phyloP scores from a whole-genome alignment of 2,888 invertebrate genomes.

The Patella pellucida region DNA sequence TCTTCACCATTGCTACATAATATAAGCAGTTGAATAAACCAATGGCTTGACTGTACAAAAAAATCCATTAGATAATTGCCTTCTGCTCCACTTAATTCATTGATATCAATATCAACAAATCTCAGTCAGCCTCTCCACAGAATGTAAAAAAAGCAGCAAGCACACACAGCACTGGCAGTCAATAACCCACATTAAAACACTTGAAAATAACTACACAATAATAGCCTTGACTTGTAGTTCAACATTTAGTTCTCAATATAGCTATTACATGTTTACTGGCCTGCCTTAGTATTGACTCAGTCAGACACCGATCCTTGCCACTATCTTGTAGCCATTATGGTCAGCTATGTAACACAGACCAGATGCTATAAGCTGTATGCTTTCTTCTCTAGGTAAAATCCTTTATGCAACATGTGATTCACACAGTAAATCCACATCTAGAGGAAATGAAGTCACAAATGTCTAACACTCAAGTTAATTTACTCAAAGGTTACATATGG shows the following conservation, averaged over 20 bases:
- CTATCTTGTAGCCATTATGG: not conserved
- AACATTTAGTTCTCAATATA: not conserved
- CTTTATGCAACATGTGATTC: slow-evolving; percentile 9
- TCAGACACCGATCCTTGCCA: not conserved
- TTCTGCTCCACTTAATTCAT: slow-evolving; percentile 4
- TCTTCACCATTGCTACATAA: too few relatives aligned
- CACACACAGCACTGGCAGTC: not conserved
- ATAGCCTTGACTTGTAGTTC: slow-evolving; percentile 9
- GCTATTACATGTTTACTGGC: slow-evolving; percentile 11
- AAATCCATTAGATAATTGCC: slow-evolving; percentile 10
- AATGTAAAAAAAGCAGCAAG: not conserved
- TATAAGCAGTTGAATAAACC: too few relatives aligned
- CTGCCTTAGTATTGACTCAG: not conserved
- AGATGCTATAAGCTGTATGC: not conserved
- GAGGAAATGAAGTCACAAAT: too few relatives aligned
- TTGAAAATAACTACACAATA: slow-evolving; percentile 9
- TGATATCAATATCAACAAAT: slow-evolving; percentile 12
- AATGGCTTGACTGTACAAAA: not conserved
- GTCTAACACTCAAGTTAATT: too few relatives aligned
- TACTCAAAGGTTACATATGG: too few relatives aligned
- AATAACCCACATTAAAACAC: slow-evolving; percentile 7
- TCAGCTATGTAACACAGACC: not conserved
- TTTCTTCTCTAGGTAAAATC: slow-evolving; percentile 12
- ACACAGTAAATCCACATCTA: not conserved
- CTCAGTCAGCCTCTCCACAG: not conserved